A percentile compares a stretch with the other conserved stretches of the same genome.
These are phyloP conservation scores for Gallinago nigripennis DNA, from an alignment of 2,797 vertebrate genomes.

Conservation along the genomic window DNA sequence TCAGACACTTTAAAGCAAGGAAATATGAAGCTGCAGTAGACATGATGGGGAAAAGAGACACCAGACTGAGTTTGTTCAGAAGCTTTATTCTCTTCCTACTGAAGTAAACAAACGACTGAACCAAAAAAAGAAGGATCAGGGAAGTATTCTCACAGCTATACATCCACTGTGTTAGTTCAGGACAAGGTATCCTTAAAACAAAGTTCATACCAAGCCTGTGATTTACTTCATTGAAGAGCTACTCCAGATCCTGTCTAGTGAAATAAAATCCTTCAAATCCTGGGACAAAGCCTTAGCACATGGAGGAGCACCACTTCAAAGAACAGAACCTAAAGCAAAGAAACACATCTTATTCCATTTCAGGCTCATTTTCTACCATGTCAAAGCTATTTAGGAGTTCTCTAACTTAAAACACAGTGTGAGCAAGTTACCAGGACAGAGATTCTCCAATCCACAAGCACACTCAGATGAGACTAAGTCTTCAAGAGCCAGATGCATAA, in stretches of 20 bases:
- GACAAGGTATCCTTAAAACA: neutral
- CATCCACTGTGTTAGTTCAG: neutral
- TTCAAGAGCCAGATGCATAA: neutral
- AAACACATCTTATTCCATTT: neutral
- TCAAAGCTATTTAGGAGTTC: neutral
- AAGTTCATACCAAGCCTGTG: neutral
- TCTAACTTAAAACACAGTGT: neutral
- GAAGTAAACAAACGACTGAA: neutral
- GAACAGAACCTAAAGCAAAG: neutral
- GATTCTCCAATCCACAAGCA: neutral
- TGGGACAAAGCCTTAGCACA: neutral
- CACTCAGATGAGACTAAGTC: neutral
- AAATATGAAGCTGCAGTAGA: neutral
- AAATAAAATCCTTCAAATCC: neutral
- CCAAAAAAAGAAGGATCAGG: neutral
- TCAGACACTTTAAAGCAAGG: neutral
- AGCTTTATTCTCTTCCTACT: neutral
- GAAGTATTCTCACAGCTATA: neutral
- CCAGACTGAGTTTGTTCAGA: neutral
- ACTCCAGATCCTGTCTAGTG: neutral
- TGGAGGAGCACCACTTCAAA: neutral
- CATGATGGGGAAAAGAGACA: neutral
- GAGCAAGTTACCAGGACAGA: neutral
- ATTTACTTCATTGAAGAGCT: neutral
- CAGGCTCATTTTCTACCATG: neutral